Conservation (phyloP, 2,113 vertebrate genomes). For the Amphiprion ocellaris region DNA sequence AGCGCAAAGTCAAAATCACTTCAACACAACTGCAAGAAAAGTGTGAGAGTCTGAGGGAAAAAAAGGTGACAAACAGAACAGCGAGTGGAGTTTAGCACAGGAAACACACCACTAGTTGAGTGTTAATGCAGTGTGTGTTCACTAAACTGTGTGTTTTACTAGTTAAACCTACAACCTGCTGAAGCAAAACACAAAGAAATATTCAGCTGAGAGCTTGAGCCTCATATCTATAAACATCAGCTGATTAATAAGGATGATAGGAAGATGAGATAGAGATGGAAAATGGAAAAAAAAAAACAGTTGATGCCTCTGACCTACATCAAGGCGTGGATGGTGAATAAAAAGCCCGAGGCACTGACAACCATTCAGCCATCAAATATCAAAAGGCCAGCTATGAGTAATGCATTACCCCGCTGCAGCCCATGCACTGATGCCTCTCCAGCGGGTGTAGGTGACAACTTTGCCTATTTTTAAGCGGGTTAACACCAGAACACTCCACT, state of each 20-base stretch:
- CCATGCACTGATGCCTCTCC: neutral
- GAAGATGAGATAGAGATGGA: neutral
- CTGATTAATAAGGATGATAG: neutral
- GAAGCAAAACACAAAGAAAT: neutral
- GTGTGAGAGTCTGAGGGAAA: slow-evolving; percentile 4
- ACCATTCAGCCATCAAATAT: slow-evolving; percentile 69
- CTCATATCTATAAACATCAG: neutral
- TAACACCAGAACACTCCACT: slow-evolving; percentile 4
- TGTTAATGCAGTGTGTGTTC: slow-evolving; percentile 39
- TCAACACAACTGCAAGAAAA: slow-evolving; percentile 1
- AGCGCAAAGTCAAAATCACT: slow-evolving; percentile 24
- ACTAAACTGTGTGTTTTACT: slow-evolving; percentile 7
- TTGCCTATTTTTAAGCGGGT: slow-evolving; percentile 11
- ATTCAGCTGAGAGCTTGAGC: neutral
- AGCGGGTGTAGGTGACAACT: neutral
- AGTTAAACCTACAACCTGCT: neutral
- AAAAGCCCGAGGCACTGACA: slow-evolving; percentile 62
- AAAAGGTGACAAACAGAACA: slow-evolving; percentile 27
- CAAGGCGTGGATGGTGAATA: slow-evolving; percentile 45
- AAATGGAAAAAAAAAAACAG: neutral
- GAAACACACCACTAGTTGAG: slow-evolving; percentile 7
- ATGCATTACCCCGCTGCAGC: slow-evolving; percentile 33
- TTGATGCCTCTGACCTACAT: slow-evolving; percentile 69
- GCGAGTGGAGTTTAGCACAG: slow-evolving; percentile 7
- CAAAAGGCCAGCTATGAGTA: slow-evolving; percentile 66